Evolutionary conservation across 2,888 invertebrate species (phyloP).

Genomic region (Cheilosia pagana): DNA sequence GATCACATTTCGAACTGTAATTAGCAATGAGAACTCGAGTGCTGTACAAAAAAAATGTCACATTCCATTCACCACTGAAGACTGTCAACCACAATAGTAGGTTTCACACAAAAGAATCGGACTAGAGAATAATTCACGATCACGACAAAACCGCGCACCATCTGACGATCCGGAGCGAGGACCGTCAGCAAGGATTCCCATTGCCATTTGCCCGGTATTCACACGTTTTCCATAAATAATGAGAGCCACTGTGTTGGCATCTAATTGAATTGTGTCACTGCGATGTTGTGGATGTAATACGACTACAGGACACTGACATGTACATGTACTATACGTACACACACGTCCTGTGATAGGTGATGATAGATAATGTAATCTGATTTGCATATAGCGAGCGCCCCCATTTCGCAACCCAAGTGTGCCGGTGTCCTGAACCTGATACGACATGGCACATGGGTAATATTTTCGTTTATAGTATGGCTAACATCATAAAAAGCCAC

Average conservation of each 20-base stretch:
- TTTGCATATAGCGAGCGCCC: slow-evolving; percentile 49
- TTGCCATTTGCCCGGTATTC: background rate
- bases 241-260: slow-evolving; percentile 59
- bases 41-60: slow-evolving; percentile 10
- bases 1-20: slow-evolving; percentile 40
- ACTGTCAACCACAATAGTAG: slow-evolving; percentile 29
- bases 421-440: slow-evolving; percentile 31
- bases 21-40: slow-evolving; percentile 51
- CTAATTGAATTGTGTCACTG: slow-evolving; percentile 70
- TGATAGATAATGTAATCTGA: slow-evolving; percentile 73
- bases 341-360: slow-evolving; percentile 50
- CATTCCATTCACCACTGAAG: slow-evolving; percentile 14
- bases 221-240: slow-evolving; percentile 72
- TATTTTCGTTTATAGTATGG: slow-evolving; percentile 64
- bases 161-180: slow-evolving; percentile 2
- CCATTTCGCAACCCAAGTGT: slow-evolving; percentile 4
- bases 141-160: slow-evolving; percentile 14
- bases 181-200: slow-evolving; percentile 35
- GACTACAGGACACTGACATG: slow-evolving; percentile 58
- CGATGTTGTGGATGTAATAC: slow-evolving; percentile 25
- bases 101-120: slow-evolving; percentile 32
- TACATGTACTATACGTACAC: background rate
- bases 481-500: slow-evolving; percentile 71
- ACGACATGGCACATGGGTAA: slow-evolving; percentile 68
- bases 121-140: slow-evolving; percentile 5